A percentile compares a stretch with the other conserved stretches of the same genome.
These are phyloP conservation scores for Mobula birostris DNA, from an alignment of 2,113 vertebrate genomes.

Conservation along the genomic window DNA sequence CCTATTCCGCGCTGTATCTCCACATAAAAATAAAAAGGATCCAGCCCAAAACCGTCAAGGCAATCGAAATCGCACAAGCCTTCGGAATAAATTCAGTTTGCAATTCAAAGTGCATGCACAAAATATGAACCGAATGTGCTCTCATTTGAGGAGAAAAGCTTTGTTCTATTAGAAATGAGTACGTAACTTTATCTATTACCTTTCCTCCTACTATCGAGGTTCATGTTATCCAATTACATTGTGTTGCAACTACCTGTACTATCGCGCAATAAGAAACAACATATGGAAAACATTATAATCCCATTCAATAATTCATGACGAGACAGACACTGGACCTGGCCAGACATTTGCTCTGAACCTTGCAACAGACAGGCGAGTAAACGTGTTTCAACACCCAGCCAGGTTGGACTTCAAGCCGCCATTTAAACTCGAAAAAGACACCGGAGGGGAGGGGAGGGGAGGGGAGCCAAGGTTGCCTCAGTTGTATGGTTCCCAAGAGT, in stretches of 20 bases:
- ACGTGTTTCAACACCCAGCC: not conserved
- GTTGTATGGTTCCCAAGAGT: constrained; percentile 38
- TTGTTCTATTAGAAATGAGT: not conserved
- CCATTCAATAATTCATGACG: not conserved
- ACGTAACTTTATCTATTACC: not conserved
- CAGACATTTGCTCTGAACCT: not conserved
- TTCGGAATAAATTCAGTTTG: not conserved
- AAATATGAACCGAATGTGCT: no score
- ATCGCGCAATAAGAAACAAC: not conserved
- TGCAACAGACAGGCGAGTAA: not conserved
- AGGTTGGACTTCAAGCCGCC: not conserved
- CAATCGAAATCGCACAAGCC: not conserved
- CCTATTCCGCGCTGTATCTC: no score
- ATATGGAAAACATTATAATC: not conserved
- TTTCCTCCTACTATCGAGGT: not conserved
- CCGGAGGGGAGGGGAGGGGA: constrained; percentile 1
- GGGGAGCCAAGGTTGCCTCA: not conserved
- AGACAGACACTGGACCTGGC: not conserved
- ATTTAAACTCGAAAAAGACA: constrained; percentile 8
- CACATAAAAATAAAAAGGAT: no score
- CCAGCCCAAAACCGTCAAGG: not conserved
- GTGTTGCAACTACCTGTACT: no score
- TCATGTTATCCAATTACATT: not conserved
- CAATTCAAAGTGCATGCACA: not conserved
- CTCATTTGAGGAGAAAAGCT: not conserved